Evolutionary conservation across 2,888 invertebrate genomes (phyloP).

Genomic region (Lepidonotus clava): DNA sequence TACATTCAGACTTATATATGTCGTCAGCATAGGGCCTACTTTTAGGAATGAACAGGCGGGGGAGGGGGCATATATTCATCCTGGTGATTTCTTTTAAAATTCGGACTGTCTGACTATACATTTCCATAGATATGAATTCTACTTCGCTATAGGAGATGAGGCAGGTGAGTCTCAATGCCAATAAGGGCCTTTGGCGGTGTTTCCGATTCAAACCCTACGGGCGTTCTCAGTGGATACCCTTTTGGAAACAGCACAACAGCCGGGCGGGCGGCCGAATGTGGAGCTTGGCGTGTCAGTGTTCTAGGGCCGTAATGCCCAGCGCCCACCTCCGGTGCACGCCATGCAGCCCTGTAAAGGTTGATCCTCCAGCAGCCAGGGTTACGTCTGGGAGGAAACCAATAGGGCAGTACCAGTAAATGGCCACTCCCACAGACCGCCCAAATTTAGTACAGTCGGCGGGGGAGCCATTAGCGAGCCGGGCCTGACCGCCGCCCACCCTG

Average conservation of each 20-base stretch:
- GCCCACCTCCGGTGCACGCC: neutral
- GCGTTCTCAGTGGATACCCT: no score
- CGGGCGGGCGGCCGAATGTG: neutral
- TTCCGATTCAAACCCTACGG: no score
- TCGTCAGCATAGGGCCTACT: no score
- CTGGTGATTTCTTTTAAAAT: no score
- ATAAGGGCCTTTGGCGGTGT: neutral
- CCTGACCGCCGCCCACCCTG: neutral
- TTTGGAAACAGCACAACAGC: no score
- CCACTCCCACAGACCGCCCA: neutral
- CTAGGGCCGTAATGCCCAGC: neutral
- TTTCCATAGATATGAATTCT: neutral
- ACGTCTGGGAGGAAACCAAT: slow-evolving; percentile 8
- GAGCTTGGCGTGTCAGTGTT: neutral
- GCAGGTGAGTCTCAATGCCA: neutral
- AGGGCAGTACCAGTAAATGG: neutral
- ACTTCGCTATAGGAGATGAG: neutral
- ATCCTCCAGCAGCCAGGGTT: neutral
- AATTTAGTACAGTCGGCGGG: neutral
- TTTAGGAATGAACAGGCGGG: no score
- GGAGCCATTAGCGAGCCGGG: neutral
- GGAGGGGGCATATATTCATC: no score
- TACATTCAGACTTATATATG: no score
- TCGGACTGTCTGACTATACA: no score
- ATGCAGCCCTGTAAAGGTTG: neutral